These are phyloP conservation scores for Thyatira batis DNA, from an alignment of 2,888 invertebrate species.

Conservation along the genomic window DNA sequence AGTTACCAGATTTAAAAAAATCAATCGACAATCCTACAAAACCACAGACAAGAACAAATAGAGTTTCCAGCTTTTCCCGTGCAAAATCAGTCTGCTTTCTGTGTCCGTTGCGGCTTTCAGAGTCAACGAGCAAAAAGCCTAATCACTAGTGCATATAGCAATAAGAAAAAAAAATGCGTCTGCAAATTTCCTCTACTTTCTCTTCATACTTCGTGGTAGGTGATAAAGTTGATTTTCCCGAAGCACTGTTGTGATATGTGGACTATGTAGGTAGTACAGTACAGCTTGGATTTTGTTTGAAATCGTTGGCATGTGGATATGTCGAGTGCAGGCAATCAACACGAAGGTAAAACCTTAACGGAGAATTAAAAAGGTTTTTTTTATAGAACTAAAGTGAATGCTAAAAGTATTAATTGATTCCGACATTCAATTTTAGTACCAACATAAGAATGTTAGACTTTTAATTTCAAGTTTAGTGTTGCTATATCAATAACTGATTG, in stretches of 20 bases:
- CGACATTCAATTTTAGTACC: too few species aligned
- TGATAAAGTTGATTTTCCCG: background rate
- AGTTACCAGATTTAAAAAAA: conserved; percentile 19
- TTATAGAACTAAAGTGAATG: background rate
- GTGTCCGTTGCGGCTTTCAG: conserved; percentile 29
- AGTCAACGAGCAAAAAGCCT: conserved; percentile 38
- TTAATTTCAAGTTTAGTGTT: too few species aligned
- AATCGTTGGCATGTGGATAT: background rate
- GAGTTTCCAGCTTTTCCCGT: conserved; percentile 24
- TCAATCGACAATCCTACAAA: conserved; percentile 8
- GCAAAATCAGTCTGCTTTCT: conserved; percentile 36
- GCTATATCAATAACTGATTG: too few species aligned
- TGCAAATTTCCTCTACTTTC: background rate
- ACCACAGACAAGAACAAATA: conserved; percentile 14
- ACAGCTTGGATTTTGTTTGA: background rate
- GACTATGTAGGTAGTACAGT: too few species aligned
- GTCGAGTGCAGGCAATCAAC: background rate
- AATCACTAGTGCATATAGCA: conserved; percentile 35
- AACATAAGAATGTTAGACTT: too few species aligned
- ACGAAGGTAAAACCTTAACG: background rate
- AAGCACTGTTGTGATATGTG: background rate
- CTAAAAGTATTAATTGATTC: too few species aligned
- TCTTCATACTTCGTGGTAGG: background rate
- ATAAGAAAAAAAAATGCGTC: conserved; percentile 27
- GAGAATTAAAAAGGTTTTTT: background rate